Base-by-base conservation (phyloP, 2,888 invertebrate species). In the Drosophila birchii region DNA sequence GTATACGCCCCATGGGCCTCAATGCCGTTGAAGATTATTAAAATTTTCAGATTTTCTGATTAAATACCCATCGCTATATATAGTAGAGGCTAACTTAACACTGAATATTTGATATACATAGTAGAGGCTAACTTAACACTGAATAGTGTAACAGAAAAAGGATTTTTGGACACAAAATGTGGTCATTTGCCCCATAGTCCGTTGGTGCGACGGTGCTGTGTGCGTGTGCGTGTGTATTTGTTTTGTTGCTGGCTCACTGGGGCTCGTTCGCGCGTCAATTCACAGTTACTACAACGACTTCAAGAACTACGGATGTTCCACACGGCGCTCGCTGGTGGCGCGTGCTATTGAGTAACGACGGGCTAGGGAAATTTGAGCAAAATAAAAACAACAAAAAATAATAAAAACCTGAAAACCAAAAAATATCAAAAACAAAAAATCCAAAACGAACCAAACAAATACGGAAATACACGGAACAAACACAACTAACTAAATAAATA, bases 281-380 rank as follows among this genome's bases (percentile, higher is more conserved):
- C 80, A 90, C 86, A 43, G 23, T 44, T 44, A 26, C 26, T 86
- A 82, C 86, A 83, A 89, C 90, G 90, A 89, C 82, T 88, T 87
- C 77, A 81, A 90, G 75, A 81, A 80, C 88, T 80, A 78, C 84
- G 82, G 88, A 90, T 86, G 89, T 79, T 76, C 53, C 64, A 70
- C 69, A 75, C 79, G 78, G 76, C 82, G 79, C 78, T 60, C 61
- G 75, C 56, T 80, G 68, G 80, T 80, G 70, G 83, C 88, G 80
- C 82, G 82, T 82, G 83, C 83, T 76, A 66, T 86, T 86, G 77
- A 84, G 87, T 83, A 87, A 83, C 83, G 81, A 83, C 83, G 81
- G 69, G 79, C 68, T 79, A 55, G 74, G 75, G 67, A 66, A 72
- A 72, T 78, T 78, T 68, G 44, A 78, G 16, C 47, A 54, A 60